Conservation (phyloP, 2,797 vertebrate genomes). For the Tragopan temminckii region DNA sequence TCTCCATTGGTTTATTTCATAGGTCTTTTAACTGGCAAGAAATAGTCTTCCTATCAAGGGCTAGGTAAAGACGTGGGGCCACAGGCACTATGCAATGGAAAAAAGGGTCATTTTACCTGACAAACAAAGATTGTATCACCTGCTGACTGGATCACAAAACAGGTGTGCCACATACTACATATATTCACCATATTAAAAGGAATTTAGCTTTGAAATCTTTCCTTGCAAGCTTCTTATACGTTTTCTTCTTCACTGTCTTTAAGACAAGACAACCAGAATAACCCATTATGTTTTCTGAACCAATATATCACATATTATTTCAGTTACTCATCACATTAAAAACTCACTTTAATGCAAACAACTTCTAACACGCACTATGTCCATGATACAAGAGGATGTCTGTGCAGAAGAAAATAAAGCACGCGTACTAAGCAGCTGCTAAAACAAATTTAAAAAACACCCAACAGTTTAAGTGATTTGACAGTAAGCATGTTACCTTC, state of each 20-base stretch:
- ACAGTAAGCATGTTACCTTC: not conserved
- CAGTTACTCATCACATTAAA: not conserved
- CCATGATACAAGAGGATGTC: not conserved
- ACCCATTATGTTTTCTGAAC: not conserved
- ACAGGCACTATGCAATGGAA: not conserved
- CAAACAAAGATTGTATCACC: not conserved
- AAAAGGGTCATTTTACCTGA: not conserved
- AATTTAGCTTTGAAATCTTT: not conserved
- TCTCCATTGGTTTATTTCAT: not conserved
- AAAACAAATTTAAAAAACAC: not conserved
- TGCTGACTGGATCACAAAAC: not conserved
- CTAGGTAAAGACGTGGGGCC: not conserved
- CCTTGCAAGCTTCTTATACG: fast-evolving
- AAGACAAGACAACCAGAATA: not conserved
- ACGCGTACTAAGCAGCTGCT: not conserved
- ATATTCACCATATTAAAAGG: not conserved
- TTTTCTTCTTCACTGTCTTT: not conserved
- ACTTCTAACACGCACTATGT: not conserved
- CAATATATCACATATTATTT: not conserved
- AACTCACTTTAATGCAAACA: not conserved
- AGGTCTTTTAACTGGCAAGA: not conserved
- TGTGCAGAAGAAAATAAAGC: not conserved
- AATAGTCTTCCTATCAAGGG: not conserved
- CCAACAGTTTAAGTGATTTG: not conserved
- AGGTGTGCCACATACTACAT: not conserved